Evolutionary conservation across 1,140 invertebrate genomes (phyloP).

Genomic region (Aleiodes sp.): DNA sequence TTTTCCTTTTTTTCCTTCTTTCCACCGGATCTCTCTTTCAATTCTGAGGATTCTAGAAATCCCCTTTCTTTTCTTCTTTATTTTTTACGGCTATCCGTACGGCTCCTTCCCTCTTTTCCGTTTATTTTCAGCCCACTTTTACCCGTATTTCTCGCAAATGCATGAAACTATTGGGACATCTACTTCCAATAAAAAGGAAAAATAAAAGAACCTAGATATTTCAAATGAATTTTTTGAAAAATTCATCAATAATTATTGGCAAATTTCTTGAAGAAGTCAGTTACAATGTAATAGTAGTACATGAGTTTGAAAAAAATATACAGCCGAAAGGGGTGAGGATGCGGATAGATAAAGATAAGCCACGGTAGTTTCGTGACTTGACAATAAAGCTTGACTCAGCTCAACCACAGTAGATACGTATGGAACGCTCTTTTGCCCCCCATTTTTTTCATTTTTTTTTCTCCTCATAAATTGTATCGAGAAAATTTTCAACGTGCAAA

Average conservation of each 20-base stretch:
- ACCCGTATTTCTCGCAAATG: not conserved
- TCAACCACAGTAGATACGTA: constrained; percentile 51
- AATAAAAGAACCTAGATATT: too few relatives aligned
- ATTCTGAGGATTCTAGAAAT: constrained; percentile 16
- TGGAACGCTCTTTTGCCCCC: constrained; percentile 19
- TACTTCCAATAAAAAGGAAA: not conserved
- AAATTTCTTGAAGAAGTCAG: not conserved
- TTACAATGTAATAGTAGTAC: not conserved
- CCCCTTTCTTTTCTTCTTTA: not conserved
- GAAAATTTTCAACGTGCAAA: too few relatives aligned
- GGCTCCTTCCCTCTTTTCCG: not conserved
- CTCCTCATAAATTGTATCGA: too few relatives aligned
- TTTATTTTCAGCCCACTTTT: not conserved
- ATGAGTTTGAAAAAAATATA: constrained; percentile 24
- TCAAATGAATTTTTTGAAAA: not conserved
- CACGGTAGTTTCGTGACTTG: constrained; percentile 63
- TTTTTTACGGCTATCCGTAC: not conserved
- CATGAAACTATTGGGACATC: not conserved
- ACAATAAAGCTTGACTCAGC: constrained; percentile 58
- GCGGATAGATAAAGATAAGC: constrained; percentile 61
- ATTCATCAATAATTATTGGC: not conserved
- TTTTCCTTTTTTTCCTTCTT: constrained; percentile 23
- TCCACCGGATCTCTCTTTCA: constrained; percentile 26
- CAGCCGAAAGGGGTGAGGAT: constrained; percentile 45
- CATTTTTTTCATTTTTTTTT: constrained; percentile 20